Evolutionary conservation across 2,888 invertebrate species (phyloP).

Genomic region (Crepidodera aurea): DNA sequence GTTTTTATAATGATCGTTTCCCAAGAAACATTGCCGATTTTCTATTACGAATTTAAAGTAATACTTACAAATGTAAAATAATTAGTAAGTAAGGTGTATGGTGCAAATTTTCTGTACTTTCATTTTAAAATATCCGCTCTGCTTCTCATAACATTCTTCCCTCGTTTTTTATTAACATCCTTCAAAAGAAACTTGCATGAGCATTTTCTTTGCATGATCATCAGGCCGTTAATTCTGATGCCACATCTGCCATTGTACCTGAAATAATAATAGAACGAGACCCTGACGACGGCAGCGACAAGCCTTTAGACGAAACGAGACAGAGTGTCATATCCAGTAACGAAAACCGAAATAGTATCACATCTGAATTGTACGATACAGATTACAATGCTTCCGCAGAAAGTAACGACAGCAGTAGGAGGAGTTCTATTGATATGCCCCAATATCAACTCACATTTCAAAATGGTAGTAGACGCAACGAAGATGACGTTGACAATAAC

Average conservation of each 20-base stretch:
- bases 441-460: constrained; percentile 30
- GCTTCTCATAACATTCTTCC: background rate
- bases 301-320: constrained; percentile 23
- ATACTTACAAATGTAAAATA: no score
- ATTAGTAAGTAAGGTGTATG: constrained; percentile 62
- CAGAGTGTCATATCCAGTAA: constrained; percentile 24
- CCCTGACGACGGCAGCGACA: background rate
- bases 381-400: constrained; percentile 59
- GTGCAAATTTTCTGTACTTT: background rate
- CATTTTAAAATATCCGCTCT: background rate
- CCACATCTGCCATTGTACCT: constrained; percentile 20
- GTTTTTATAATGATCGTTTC: background rate
- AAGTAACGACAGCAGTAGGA: constrained; percentile 55
- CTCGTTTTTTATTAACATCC: constrained; percentile 10
- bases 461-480: constrained; percentile 1
- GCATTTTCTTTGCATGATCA: constrained; percentile 54
- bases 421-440: constrained; percentile 45
- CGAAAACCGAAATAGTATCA: constrained; percentile 32
- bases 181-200: constrained; percentile 45
- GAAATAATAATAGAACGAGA: constrained; percentile 12
- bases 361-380: constrained; percentile 49
- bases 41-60: background rate
- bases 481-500: constrained; percentile 23
- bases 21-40: background rate
- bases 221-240: constrained; percentile 47